These are phyloP conservation scores for Palaemon carinicauda DNA, from an alignment of 1,140 invertebrate genomes.

Conservation along the genomic window DNA sequence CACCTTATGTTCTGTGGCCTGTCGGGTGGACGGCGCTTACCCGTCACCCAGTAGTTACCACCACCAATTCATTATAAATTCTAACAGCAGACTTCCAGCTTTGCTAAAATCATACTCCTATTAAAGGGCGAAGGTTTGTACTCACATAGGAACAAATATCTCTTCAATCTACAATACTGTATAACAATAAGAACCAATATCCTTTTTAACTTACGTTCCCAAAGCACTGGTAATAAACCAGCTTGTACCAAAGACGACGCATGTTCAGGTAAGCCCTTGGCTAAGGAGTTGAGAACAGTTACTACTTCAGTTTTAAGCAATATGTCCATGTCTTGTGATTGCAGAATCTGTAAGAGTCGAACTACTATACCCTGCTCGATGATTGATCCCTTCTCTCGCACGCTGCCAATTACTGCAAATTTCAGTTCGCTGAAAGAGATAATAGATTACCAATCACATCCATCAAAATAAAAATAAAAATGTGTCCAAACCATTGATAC, in stretches of 20 bases:
- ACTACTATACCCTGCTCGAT: conserved; percentile 87
- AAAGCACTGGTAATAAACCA: conserved; percentile 66
- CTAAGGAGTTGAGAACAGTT: conserved; percentile 73
- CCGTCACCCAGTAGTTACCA: no score
- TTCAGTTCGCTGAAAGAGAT: conserved; percentile 74
- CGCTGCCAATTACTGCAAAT: conserved; percentile 91
- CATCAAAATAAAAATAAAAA: no score
- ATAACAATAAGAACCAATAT: neutral
- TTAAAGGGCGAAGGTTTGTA: no score
- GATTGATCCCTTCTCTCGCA: conserved; percentile 84
- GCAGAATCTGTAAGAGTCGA: conserved; percentile 79
- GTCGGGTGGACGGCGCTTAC: no score
- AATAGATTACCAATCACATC: neutral
- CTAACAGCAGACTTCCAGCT: no score
- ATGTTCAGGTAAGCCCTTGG: conserved; percentile 78
- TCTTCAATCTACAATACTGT: neutral
- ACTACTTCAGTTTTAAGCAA: conserved; percentile 57
- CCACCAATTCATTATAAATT: no score
- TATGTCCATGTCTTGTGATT: conserved; percentile 60
- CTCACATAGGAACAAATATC: no score
- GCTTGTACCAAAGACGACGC: conserved; percentile 75
- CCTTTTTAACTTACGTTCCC: conserved; percentile 62
- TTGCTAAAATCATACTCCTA: no score
- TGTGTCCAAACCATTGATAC: no score
- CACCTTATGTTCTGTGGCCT: no score